Evolutionary conservation across 2,797 vertebrate species (phyloP).

Genomic region (Apogon hyalosoma): DNA sequence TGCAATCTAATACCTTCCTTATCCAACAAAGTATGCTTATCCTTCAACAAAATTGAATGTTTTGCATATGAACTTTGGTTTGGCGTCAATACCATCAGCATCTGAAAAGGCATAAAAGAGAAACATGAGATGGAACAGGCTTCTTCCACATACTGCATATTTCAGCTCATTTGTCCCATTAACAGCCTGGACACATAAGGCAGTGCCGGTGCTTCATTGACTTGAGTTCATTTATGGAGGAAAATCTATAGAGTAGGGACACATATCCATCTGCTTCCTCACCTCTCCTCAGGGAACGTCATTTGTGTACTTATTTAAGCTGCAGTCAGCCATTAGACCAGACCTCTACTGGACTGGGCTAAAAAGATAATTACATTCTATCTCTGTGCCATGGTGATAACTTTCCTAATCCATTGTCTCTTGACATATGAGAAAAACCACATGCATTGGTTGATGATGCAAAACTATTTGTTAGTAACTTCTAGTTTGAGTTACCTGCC

Average conservation of each 20-base stretch:
- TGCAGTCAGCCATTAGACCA: conserved; percentile 73
- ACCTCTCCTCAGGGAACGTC: conserved; percentile 67
- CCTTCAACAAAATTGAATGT: conserved; percentile 74
- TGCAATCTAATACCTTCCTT: conserved; percentile 70
- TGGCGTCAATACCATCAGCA: conserved; percentile 77
- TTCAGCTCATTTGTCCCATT: conserved; percentile 82
- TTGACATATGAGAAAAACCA: conserved; percentile 37
- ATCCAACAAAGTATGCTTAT: conserved; percentile 63
- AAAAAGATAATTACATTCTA: conserved; percentile 71
- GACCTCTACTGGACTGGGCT: conserved; percentile 64
- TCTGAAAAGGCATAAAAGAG: conserved; percentile 76
- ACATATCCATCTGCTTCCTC: conserved; percentile 80
- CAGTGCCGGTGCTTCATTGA: conserved; percentile 75
- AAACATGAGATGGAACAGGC: conserved; percentile 79
- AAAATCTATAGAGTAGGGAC: conserved; percentile 83
- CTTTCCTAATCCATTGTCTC: conserved; percentile 59
- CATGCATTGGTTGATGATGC: conserved; percentile 36
- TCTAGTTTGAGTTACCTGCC: conserved; percentile 47
- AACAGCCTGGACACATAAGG: conserved; percentile 75
- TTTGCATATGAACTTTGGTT: conserved; percentile 73
- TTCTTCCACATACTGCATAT: conserved; percentile 68
- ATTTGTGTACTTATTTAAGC: conserved; percentile 83
- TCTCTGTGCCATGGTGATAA: conserved; percentile 50
- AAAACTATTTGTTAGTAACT: conserved; percentile 45
- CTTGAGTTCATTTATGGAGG: conserved; percentile 83